Percentiles rank a stretch among this genome's conserved stretches.
phyloP scores from a whole-genome alignment of 2,888 invertebrate genomes.

The Drosophila atripex region DNA sequence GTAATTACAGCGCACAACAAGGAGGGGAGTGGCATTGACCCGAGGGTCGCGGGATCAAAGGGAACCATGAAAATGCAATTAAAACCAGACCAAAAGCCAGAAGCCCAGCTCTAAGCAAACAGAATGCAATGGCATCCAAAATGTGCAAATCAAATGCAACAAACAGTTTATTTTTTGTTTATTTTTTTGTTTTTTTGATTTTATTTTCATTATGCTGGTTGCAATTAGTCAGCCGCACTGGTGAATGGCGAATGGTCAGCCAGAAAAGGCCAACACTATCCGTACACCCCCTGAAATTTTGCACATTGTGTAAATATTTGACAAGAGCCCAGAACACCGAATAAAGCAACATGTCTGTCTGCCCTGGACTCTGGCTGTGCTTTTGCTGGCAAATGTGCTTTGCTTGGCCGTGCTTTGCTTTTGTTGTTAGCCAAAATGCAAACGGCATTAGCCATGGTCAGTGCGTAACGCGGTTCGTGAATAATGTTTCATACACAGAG shows the following conservation, averaged over 20 bases:
- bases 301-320: constrained; percentile 64
- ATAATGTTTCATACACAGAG: constrained; percentile 6
- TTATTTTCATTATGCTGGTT: constrained; percentile 44
- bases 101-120: constrained; percentile 36
- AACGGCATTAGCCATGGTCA: constrained; percentile 71
- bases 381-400: constrained; percentile 2
- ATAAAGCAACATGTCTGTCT: constrained; percentile 31
- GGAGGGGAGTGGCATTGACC: constrained; percentile 18
- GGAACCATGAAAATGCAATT: constrained; percentile 31
- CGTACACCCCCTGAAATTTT: constrained; percentile 10
- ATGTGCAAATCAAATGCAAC: constrained; percentile 67
- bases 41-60: constrained; percentile 17
- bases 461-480: constrained; percentile 39
- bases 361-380: constrained; percentile 8
- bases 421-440: constrained; percentile 65
- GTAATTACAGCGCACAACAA: constrained; percentile 30
- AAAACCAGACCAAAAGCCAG: constrained; percentile 4
- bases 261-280: constrained; percentile 23
- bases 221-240: constrained; percentile 65
- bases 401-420: constrained; percentile 20
- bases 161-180: constrained; percentile 20
- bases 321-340: constrained; percentile 46
- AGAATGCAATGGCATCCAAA: constrained; percentile 59
- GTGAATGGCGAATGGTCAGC: constrained; percentile 24
- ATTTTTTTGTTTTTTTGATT: constrained; percentile 29